Evolutionary conservation across 2,888 invertebrate genomes (phyloP).

Genomic region (Busseola fusca): DNA sequence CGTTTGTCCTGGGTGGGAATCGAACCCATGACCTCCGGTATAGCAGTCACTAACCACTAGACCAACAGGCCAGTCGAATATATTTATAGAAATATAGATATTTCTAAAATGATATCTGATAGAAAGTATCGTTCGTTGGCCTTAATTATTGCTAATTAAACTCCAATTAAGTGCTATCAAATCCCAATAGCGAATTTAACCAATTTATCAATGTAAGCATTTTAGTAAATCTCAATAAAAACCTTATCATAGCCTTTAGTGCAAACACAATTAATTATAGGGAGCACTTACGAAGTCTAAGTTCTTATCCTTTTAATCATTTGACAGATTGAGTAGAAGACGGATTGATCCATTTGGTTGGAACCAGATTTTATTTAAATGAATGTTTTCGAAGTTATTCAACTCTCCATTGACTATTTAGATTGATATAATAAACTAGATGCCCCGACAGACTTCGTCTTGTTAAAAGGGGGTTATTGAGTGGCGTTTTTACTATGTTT

Average conservation of each 20-base stretch:
- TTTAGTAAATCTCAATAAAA: slow-evolving; percentile 2
- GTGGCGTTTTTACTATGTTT: no score
- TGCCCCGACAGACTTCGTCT: no score
- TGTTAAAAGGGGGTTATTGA: no score
- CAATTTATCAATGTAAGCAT: neutral
- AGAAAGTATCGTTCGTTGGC: neutral
- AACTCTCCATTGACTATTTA: no score
- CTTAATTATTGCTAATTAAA: neutral
- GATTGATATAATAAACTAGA: no score
- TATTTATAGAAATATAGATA: no score
- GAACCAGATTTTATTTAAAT: neutral
- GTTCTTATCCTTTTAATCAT: neutral
- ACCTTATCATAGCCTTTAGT: neutral
- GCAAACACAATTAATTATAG: neutral
- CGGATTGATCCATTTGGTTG: neutral
- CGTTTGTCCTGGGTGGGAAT: no score
- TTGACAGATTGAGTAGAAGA: slow-evolving; percentile 6
- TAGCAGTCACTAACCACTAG: no score
- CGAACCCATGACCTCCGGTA: no score
- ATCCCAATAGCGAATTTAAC: neutral
- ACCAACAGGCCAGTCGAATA: no score
- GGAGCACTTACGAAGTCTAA: neutral
- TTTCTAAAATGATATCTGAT: neutral
- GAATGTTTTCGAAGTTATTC: neutral
- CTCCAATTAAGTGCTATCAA: neutral